Evolutionary conservation across 2,888 invertebrate species (phyloP).

Genomic region (Hydropsyche betteni): DNA sequence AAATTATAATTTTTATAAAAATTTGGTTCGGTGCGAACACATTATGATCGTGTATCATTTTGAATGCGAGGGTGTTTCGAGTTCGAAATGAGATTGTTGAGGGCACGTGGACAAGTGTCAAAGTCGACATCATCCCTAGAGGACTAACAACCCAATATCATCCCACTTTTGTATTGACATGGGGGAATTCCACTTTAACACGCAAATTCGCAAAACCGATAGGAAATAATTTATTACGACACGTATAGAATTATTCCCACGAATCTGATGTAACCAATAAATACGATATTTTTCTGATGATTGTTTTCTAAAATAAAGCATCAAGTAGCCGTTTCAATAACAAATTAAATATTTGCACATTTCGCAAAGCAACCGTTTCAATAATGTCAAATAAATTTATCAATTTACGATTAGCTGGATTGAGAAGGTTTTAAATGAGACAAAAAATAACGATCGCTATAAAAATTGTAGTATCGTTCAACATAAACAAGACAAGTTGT

Average conservation of each 20-base stretch:
- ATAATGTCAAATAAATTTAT: no score
- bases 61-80: conserved; percentile 29
- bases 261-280: no score
- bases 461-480: background rate
- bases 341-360: no score
- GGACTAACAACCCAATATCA: conserved; percentile 17
- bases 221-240: background rate
- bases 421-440: no score
- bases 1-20: background rate
- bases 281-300: no score
- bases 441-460: no score
- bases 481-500: background rate
- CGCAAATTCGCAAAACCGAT: background rate
- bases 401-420: no score
- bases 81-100: conserved; percentile 50
- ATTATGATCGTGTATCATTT: conserved; percentile 7
- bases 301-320: no score
- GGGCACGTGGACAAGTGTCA: conserved; percentile 47
- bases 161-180: conserved; percentile 1
- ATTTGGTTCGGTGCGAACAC: background rate
- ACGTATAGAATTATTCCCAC: background rate
- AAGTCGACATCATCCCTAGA: conserved; percentile 40
- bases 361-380: no score
- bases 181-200: conserved; percentile 22
- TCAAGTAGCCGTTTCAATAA: no score